Conservation (phyloP, 2,888 invertebrate species). For the Parelbella ahira region DNA sequence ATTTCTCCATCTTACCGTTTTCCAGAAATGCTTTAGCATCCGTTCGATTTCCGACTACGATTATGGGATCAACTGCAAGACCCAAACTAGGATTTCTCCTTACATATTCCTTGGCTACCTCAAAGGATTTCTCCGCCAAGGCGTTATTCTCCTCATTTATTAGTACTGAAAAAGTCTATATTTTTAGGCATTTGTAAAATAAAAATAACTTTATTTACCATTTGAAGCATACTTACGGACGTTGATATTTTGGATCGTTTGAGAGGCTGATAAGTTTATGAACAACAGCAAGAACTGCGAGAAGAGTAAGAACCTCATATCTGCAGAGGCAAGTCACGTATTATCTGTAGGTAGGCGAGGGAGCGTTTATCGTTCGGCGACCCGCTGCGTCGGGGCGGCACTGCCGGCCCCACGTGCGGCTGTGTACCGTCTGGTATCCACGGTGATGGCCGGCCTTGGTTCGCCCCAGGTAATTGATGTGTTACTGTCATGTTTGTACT, state of each 20-base stretch:
- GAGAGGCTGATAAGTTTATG: constrained; percentile 48
- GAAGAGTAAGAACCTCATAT: constrained; percentile 36
- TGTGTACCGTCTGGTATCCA: constrained; percentile 64
- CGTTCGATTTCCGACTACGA: constrained; percentile 85
- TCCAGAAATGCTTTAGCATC: constrained; percentile 86
- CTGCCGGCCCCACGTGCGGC: no score
- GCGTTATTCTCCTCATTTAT: constrained; percentile 88
- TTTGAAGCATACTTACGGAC: constrained; percentile 87
- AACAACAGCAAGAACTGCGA: constrained; percentile 40
- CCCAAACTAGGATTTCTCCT: constrained; percentile 85
- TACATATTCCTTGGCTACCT: constrained; percentile 85
- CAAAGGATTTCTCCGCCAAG: constrained; percentile 85
- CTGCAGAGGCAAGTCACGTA: no score
- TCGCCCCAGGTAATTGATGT: constrained; percentile 54
- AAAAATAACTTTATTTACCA: no score
- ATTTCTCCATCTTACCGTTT: no score
- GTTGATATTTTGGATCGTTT: constrained; percentile 87
- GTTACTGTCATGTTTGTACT: no score
- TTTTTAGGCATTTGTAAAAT: no score
- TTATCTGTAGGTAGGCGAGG: no score
- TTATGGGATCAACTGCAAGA: constrained; percentile 81
- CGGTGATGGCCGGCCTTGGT: constrained; percentile 66
- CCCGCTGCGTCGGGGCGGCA: constrained; percentile 28
- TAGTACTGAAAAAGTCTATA: constrained; percentile 84
- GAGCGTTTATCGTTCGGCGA: not conserved